Base-by-base conservation (phyloP, 1,140 invertebrate genomes). In the Tetraneura akinire region DNA sequence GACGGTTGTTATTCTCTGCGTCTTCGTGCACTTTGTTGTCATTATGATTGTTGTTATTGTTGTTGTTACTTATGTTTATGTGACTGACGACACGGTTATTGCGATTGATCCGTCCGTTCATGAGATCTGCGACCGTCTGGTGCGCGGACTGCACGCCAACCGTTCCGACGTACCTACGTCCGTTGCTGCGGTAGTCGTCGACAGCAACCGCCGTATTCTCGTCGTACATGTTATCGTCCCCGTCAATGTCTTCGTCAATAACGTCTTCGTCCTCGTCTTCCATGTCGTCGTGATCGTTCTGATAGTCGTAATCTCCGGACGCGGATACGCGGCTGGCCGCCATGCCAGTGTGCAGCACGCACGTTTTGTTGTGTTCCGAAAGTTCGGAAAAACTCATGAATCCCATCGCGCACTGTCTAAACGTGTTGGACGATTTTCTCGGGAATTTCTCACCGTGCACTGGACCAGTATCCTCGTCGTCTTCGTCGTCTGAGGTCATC, bases 1-100 rank as follows among this genome's bases (percentile, higher is more conserved):
- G 88, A 82, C 88, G 90, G 84, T 92, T 93, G 85, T 92, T 93
- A 85, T 92, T 92, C 83, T 92, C 91, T 9, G 91, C 91, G 84
- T 92, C 91, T 82, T 88, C 86, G 16, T 86, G 85, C 4, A 83
- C 82, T 53, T 84, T 83, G 42, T 82, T 82, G 57, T 83, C 87
- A 80, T 89, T 88, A 83, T 89, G 88, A 83, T 90, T 89, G 87
- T n/a, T n/a, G n/a, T n/a, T n/a, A n/a, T n/a, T n/a, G n/a, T n/a
- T n/a, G n/a, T 90, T 89, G 82, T 90, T 89, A 83, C 90, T 89
- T 88, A 62, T 81, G 80, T 53, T 81, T 26, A 14, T 37, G 32
- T 37, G 32, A 37, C 8, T 8, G 32, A 37, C 8, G 32, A 3
- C 32, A 3, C 32, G 32, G 32, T 8, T 37, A n/a, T n/a, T n/a